A percentile compares a stretch with the other conserved stretches of the same genome.
These are phyloP conservation scores for Ceyx cyanopectus DNA, from an alignment of 2,113 vertebrate species.

Conservation along the genomic window DNA sequence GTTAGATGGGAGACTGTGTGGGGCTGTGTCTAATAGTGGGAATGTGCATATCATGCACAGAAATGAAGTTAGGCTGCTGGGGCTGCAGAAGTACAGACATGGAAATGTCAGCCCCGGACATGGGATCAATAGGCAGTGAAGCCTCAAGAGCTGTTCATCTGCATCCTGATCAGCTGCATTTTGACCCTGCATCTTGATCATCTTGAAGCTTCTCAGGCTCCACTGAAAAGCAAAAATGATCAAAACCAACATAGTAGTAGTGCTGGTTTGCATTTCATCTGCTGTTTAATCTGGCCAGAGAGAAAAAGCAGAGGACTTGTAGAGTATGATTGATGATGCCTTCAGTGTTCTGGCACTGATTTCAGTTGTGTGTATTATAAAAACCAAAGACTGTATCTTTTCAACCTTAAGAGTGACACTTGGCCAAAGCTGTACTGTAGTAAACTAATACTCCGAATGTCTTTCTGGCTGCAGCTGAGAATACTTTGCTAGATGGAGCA, in stretches of 20 bases:
- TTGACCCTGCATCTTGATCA: not conserved
- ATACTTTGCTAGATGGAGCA: constrained; percentile 11
- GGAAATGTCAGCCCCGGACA: not conserved
- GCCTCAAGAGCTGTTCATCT: not conserved
- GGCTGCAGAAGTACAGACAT: not conserved
- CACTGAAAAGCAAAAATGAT: not conserved
- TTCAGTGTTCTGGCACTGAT: not conserved
- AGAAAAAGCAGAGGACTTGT: not conserved
- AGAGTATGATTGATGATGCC: not conserved
- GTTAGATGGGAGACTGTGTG: not conserved
- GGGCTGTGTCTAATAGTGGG: not conserved
- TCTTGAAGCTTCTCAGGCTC: not conserved
- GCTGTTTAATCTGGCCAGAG: not conserved
- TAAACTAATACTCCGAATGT: not conserved
- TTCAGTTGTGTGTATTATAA: not conserved
- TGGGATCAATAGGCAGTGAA: not conserved
- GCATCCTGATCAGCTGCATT: not conserved
- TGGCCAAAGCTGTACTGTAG: not conserved
- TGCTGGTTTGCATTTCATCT: not conserved
- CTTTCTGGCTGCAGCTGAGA: not conserved
- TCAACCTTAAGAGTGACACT: not conserved
- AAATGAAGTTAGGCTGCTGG: constrained; percentile 21
- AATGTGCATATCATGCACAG: not conserved
- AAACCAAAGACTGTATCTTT: not conserved
- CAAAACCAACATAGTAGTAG: not conserved